phyloP scores from a whole-genome alignment of 2,113 vertebrate genomes.

The Sylvia atricapilla region DNA sequence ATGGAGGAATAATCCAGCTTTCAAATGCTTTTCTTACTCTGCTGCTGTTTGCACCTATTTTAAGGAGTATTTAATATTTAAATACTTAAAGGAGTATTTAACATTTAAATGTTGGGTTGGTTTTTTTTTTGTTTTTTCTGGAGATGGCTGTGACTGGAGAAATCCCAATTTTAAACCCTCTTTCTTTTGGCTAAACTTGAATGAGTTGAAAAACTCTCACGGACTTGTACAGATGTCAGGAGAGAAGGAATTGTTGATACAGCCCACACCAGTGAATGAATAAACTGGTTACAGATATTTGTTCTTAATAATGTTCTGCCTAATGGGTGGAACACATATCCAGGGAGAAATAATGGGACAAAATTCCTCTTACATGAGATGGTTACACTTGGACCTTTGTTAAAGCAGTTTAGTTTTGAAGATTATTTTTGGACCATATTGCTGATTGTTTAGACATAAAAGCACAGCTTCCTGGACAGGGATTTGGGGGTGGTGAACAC shows the following conservation, averaged over 20 bases:
- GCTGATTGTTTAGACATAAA: neutral
- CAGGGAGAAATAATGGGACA: accelerated
- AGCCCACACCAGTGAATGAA: neutral
- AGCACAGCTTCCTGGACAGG: neutral
- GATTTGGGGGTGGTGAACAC: neutral
- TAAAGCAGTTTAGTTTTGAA: neutral
- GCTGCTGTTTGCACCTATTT: neutral
- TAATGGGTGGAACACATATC: neutral
- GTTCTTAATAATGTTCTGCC: neutral
- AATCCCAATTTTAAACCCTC: neutral
- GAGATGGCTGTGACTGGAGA: neutral
- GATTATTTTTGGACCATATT: neutral
- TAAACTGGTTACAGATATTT: neutral
- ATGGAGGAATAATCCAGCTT: neutral
- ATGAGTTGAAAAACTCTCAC: neutral
- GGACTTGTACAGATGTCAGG: neutral
- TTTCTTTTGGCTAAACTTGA: neutral
- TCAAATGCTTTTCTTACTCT: neutral
- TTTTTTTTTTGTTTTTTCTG: neutral
- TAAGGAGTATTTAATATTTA: neutral
- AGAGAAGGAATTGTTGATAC: neutral
- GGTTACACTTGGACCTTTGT: neutral
- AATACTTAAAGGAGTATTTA: neutral
- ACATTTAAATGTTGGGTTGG: accelerated
- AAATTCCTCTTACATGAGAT: neutral